Evolutionary conservation across 1,140 invertebrate species (phyloP), one percentile per base, ranked within the genome.

Genomic region (Adoxophyes honmai): DNA sequence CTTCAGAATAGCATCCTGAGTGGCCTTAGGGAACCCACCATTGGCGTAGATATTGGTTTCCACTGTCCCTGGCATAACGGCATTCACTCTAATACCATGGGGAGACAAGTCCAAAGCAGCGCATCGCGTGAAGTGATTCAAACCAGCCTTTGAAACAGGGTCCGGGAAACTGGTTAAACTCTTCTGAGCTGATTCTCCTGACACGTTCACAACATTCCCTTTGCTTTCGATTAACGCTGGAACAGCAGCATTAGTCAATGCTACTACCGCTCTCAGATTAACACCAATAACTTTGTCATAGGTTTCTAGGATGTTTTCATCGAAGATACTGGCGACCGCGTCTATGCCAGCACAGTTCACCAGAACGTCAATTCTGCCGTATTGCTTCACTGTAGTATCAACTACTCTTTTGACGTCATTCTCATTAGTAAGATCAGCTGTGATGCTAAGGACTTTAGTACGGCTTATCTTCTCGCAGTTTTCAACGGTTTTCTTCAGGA

Each of bases 141-240:
- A 57, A 14, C 95, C 94, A 42, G 94, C 89, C 90, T 97, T 97
- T 4, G 94, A 95, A 89, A 96, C 94, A 68, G 92, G 93, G 68
- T 97, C 97, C 0, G 94, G 90, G 48, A 92, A 83, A 59, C 92
- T 84, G 44, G 83, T 79, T 15, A 92, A 84, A 60, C 93, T 90
- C 0, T 94, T 89, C 80, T 93, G 79, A 0, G 58, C 71, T 9
- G 94, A 95, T 1, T 96, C 91, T 77, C 95, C 96, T 0, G 95
- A 96, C 1, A 96, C 91, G 81, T 96, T 96, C 0, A 97, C 92
- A 62, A 96, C 92, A 60, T 93, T 94, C 13, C 94, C 95, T 83
- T 94, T 93, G 0, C 91, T 90, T 68, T 91, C 83, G 10, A 93
- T 89, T 8, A 97, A 86, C 76, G 95, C 86, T 4, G 95, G 95